Evolutionary conservation across 2,113 vertebrate species (phyloP).

Genomic region (Muntiacus muntjak): DNA sequence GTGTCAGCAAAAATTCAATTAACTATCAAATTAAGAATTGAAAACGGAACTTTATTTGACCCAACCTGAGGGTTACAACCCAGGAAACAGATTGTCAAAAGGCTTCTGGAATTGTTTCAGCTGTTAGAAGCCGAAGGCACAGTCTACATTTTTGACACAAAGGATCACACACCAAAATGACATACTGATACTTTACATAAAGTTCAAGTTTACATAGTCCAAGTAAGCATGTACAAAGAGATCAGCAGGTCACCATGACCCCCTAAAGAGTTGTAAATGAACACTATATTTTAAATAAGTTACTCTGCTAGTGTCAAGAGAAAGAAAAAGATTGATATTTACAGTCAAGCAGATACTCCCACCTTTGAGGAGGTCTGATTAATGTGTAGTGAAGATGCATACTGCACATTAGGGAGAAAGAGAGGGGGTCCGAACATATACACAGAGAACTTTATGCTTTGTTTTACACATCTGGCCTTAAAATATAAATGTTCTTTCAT

Average conservation of each 20-base stretch:
- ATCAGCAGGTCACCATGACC: neutral
- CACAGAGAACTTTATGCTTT: neutral
- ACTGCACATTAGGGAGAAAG: neutral
- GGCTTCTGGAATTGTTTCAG: fast-evolving
- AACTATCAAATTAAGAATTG: neutral
- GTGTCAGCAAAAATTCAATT: neutral
- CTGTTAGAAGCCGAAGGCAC: neutral
- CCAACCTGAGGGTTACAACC: neutral
- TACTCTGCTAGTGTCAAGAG: neutral
- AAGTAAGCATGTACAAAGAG: neutral
- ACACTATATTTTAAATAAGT: neutral
- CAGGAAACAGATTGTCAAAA: neutral
- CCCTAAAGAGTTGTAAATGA: neutral
- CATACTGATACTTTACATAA: neutral
- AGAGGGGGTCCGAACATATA: neutral
- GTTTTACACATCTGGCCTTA: neutral
- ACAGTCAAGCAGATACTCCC: neutral
- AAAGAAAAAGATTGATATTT: neutral
- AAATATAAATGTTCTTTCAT: neutral
- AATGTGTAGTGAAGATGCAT: neutral
- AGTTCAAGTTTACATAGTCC: neutral
- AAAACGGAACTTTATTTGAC: neutral
- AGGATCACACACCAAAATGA: neutral
- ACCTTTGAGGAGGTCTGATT: neutral
- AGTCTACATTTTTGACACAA: neutral